Evolutionary conservation across 2,797 vertebrate species (phyloP).

Genomic region (Oophaga sylvatica): DNA sequence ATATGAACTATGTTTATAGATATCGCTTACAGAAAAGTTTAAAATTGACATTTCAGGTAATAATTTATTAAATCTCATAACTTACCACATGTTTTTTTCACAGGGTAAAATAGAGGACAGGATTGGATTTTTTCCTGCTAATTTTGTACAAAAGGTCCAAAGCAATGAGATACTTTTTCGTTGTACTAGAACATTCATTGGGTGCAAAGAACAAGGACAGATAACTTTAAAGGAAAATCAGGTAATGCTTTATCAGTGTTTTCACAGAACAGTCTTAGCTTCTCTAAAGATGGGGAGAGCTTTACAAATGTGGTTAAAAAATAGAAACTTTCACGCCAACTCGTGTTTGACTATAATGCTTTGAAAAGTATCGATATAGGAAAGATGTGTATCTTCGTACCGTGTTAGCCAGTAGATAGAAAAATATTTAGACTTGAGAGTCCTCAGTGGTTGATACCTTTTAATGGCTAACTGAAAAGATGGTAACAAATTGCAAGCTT

Average conservation of each 20-base stretch:
- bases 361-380: too few species aligned
- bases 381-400: too few species aligned
- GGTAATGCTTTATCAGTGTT: conserved; percentile 70
- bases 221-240: conserved; percentile 96
- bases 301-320: background rate
- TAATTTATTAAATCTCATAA: background rate
- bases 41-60: background rate
- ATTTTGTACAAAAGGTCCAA: conserved; percentile 88
- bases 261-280: background rate
- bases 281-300: background rate
- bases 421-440: too few species aligned
- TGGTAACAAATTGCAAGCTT: too few species aligned
- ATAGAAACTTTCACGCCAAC: too few species aligned
- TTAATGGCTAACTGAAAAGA: too few species aligned
- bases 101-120: conserved; percentile 93
- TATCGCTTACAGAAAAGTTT: background rate
- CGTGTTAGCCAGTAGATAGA: too few species aligned
- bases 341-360: too few species aligned
- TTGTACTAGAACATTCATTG: conserved; percentile 89
- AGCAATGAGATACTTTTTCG: conserved; percentile 86
- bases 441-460: too few species aligned
- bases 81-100: background rate
- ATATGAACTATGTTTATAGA: background rate
- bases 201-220: conserved; percentile 94
- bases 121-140: conserved; percentile 92